phyloP scores from a whole-genome alignment of 2,797 vertebrate species.

The Coregonus ussuriensis region DNA sequence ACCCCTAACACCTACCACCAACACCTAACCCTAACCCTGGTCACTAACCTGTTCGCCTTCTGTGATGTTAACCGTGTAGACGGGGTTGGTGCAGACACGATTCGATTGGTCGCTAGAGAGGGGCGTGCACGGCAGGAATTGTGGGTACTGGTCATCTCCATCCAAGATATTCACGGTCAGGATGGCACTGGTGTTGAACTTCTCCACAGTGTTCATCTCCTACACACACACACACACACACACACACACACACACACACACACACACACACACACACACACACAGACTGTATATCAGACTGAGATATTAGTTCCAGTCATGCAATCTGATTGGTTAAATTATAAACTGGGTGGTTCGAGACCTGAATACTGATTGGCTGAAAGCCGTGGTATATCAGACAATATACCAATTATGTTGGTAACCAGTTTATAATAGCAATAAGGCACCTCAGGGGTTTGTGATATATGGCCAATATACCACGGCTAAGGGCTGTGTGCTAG shows the following conservation, averaged over 20 bases:
- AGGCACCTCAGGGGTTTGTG: no score
- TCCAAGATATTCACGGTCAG: conserved; percentile 73
- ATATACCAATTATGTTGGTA: no score
- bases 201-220: conserved; percentile 77
- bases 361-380: no score
- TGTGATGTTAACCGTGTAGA: conserved; percentile 78
- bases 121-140: conserved; percentile 78
- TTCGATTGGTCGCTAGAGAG: conserved; percentile 64
- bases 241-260: neutral
- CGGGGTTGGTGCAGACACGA: conserved; percentile 74
- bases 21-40: neutral
- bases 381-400: no score
- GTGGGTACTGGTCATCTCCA: conserved; percentile 82
- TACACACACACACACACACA: conserved; percentile 31
- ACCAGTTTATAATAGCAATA: no score
- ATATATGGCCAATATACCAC: no score
- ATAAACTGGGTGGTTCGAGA: no score
- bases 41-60: conserved; percentile 72
- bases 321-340: neutral
- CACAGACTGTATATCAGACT: neutral
- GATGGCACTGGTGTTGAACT: conserved; percentile 67
- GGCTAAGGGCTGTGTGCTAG: no score
- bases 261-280: neutral
- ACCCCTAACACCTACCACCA: neutral
- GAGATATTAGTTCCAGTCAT: neutral